Conservation (phyloP, 2,113 vertebrate genomes). For the Danionella cerebrum region DNA sequence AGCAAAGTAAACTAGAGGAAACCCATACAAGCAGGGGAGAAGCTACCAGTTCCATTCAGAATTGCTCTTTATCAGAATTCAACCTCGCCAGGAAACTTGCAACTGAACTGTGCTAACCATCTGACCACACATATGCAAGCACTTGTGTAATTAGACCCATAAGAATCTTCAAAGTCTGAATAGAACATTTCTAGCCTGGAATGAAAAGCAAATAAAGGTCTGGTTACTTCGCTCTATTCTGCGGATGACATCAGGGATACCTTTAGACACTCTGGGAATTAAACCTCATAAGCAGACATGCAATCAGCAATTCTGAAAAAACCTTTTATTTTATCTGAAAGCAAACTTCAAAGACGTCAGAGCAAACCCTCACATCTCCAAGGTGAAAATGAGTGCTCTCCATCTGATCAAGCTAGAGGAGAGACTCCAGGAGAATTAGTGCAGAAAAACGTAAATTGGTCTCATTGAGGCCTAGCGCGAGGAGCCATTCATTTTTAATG, state of each 20-base stretch:
- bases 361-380: slow-evolving; percentile 20
- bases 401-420: neutral
- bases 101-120: no score
- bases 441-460: slow-evolving; percentile 37
- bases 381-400: slow-evolving; percentile 23
- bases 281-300: slow-evolving; percentile 21
- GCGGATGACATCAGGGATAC: neutral
- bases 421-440: slow-evolving; percentile 9
- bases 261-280: neutral
- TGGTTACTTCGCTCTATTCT: neutral
- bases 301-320: slow-evolving; percentile 24
- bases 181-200: neutral
- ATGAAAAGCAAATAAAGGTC: no score
- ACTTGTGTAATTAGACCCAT: no score
- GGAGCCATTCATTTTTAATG: slow-evolving; percentile 30
- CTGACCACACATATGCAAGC: no score
- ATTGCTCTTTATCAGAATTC: no score
- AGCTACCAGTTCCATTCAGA: no score
- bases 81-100: no score
- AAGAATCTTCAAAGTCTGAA: neutral
- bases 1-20: no score
- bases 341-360: slow-evolving; percentile 29
- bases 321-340: slow-evolving; percentile 24
- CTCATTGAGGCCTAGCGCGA: slow-evolving; percentile 33
- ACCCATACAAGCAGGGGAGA: no score